Evolutionary conservation across 2,113 vertebrate species (phyloP).

Genomic region (Leucosticte australis): DNA sequence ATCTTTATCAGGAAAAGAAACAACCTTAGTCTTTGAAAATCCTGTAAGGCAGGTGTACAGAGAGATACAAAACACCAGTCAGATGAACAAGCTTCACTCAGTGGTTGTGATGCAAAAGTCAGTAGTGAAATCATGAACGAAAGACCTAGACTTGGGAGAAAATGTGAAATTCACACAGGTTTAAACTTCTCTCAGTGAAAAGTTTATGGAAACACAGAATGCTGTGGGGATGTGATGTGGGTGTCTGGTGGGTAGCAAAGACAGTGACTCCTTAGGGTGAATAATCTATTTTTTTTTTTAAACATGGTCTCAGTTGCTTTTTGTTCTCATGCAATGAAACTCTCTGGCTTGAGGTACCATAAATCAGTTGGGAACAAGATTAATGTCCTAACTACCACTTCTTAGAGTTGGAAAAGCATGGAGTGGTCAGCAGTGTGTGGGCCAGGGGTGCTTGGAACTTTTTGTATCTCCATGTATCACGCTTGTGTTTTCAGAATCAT

Average conservation of each 20-base stretch:
- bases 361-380: neutral
- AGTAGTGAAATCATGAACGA: neutral
- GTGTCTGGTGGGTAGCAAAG: neutral
- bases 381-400: neutral
- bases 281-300: neutral
- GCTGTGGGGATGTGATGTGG: neutral
- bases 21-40: neutral
- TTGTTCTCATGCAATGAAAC: neutral
- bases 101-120: neutral
- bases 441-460: neutral
- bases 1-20: neutral
- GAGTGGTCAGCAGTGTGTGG: neutral
- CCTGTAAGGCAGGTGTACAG: neutral
- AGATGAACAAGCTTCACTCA: neutral
- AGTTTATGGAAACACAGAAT: neutral
- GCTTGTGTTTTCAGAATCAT: neutral
- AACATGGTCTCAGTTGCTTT: neutral
- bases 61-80: neutral
- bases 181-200: neutral
- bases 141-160: neutral
- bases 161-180: neutral
- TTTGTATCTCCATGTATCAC: fast-evolving
- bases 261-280: neutral
- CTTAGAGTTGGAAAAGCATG: neutral
- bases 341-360: neutral